These are phyloP conservation scores for Taeniopygia guttata DNA, from an alignment of 2,797 vertebrate genomes.

Conservation along the genomic window DNA sequence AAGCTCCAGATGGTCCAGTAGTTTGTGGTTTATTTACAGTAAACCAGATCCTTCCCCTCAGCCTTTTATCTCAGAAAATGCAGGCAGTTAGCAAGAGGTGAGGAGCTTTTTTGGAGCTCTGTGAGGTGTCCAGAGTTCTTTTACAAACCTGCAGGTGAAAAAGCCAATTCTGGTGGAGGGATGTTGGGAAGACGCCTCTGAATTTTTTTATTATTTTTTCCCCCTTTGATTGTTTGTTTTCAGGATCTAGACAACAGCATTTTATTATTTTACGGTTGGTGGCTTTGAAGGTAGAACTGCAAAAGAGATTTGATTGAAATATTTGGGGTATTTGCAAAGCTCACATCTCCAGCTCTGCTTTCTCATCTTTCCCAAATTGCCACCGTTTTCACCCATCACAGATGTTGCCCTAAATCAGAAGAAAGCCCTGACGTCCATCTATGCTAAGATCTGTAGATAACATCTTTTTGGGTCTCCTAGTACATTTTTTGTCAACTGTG, in stretches of 20 bases:
- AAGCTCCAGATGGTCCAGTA: slow-evolving; percentile 47
- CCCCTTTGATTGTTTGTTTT: neutral
- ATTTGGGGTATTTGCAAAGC: neutral
- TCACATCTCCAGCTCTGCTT: neutral
- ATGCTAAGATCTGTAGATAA: neutral
- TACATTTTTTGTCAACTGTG: slow-evolving; percentile 23
- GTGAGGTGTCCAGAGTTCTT: neutral
- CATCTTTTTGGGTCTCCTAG: neutral
- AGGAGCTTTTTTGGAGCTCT: neutral
- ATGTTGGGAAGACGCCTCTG: neutral
- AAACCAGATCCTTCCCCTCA: slow-evolving; percentile 1
- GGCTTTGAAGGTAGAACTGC: slow-evolving; percentile 19
- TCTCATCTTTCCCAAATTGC: neutral
- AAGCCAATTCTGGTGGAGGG: neutral
- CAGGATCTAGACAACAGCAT: neutral
- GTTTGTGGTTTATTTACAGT: slow-evolving; percentile 23
- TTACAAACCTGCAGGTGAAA: neutral
- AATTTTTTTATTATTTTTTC: neutral
- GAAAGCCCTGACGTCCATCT: neutral
- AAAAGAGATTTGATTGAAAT: slow-evolving; percentile 25
- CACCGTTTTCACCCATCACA: neutral
- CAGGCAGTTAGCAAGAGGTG: neutral
- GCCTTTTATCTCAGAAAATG: slow-evolving; percentile 4
- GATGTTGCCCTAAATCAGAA: neutral
- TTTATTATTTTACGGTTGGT: neutral